These are phyloP conservation scores for Alcedo quadribrachys DNA, from an alignment of 2,797 vertebrate genomes.

Conservation along the genomic window DNA sequence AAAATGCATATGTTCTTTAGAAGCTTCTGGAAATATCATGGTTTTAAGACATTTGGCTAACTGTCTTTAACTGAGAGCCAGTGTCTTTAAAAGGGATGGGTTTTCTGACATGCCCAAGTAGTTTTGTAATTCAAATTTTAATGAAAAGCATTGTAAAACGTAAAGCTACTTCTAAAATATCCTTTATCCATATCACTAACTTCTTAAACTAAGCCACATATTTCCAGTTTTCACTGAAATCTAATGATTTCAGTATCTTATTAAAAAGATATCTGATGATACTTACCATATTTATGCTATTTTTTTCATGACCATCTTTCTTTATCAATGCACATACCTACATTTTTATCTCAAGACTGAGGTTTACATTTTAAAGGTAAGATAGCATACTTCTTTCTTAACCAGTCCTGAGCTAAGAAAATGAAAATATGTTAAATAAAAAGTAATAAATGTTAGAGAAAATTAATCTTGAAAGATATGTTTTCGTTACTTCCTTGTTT, in stretches of 20 bases:
- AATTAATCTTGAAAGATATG: neutral
- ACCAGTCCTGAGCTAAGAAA: neutral
- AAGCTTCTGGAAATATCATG: neutral
- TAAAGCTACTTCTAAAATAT: neutral
- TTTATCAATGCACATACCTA: neutral
- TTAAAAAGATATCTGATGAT: neutral
- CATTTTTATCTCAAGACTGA: neutral
- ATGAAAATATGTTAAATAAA: neutral
- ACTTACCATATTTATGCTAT: neutral
- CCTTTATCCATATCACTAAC: neutral
- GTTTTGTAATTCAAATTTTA: neutral
- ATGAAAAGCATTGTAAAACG: neutral
- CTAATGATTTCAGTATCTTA: too few species aligned
- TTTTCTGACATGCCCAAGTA: neutral
- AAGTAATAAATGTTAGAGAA: neutral
- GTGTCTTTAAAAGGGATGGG: neutral
- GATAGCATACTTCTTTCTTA: neutral
- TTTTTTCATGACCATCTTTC: neutral
- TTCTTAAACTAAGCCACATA: neutral
- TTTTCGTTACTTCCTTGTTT: slow-evolving; percentile 4
- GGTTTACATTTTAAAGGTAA: neutral
- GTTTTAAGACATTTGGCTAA: neutral
- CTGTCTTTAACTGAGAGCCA: neutral
- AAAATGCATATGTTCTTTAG: neutral
- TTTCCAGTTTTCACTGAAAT: too few species aligned